phyloP scores from a whole-genome alignment of 1,140 invertebrate species.

The Drosophila trapezifrons region DNA sequence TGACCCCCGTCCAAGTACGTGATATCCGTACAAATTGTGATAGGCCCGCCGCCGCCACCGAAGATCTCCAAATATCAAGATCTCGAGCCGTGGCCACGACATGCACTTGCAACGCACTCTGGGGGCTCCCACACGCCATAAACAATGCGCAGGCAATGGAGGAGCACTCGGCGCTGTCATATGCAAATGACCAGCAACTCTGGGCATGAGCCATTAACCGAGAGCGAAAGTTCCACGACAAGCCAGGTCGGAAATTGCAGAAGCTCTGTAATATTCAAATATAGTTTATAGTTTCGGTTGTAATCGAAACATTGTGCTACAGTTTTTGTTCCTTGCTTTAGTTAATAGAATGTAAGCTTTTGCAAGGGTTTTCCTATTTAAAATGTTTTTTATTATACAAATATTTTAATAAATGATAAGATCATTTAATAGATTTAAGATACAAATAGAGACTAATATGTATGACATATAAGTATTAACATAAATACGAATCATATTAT shows the following conservation, averaged over 20 bases:
- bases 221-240: constrained; percentile 76
- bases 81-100: constrained; percentile 20
- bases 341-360: too few species aligned
- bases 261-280: neutral
- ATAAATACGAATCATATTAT: too few species aligned
- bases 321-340: neutral
- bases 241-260: constrained; percentile 40
- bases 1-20: constrained; percentile 61
- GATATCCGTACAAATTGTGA: constrained; percentile 72
- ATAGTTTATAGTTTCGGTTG: neutral
- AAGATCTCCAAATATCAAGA: constrained; percentile 39
- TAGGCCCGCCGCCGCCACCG: constrained; percentile 31
- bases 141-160: constrained; percentile 2
- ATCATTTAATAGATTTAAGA: too few species aligned
- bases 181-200: constrained; percentile 69
- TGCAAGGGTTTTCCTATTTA: too few species aligned
- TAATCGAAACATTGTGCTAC: too few species aligned
- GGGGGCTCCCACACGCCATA: constrained; percentile 64
- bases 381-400: too few species aligned
- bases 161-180: constrained; percentile 31
- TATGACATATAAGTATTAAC: too few species aligned
- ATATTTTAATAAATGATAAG: too few species aligned
- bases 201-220: constrained; percentile 28
- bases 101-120: constrained; percentile 64
- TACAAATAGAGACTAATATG: too few species aligned